Percentiles rank a stretch among this genome's conserved stretches.
Conservation (phyloP, 1,140 invertebrate species). For the Drosophila nigromelanica region DNA sequence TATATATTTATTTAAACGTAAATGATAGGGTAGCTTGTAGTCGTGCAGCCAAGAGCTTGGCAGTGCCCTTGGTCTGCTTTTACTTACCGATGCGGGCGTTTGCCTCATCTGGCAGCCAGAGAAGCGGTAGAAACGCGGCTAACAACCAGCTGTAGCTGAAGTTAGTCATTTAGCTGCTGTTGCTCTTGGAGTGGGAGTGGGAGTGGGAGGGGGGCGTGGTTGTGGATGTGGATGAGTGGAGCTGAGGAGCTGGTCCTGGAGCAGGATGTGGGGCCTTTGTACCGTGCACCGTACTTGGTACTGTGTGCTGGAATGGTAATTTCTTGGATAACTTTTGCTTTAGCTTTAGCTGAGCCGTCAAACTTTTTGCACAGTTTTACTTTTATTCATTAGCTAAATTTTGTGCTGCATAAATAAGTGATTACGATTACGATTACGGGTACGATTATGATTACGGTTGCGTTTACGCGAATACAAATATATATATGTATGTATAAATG, state of each 20-base stretch:
- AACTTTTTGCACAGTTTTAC: constrained; percentile 69
- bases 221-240: background rate
- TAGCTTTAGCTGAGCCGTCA: constrained; percentile 34
- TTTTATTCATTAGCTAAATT: constrained; percentile 81
- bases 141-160: constrained; percentile 58
- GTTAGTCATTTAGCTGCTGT: constrained; percentile 53
- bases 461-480: constrained; percentile 19
- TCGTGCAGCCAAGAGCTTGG: background rate
- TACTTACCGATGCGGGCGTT: constrained; percentile 79
- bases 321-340: constrained; percentile 53
- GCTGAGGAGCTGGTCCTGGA: no score
- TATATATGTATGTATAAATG: constrained; percentile 21
- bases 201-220: background rate
- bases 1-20: no score
- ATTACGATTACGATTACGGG: constrained; percentile 61
- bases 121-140: constrained; percentile 45
- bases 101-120: constrained; percentile 53
- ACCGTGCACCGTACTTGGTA: background rate
- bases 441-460: constrained; percentile 41
- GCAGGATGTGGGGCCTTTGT: background rate
- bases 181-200: background rate
- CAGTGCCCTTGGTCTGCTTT: constrained; percentile 3
- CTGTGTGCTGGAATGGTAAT: constrained; percentile 13
- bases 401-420: constrained; percentile 77
- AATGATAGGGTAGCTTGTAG: background rate